Conservation (phyloP, 2,797 vertebrate species). For the Pterois miles region DNA sequence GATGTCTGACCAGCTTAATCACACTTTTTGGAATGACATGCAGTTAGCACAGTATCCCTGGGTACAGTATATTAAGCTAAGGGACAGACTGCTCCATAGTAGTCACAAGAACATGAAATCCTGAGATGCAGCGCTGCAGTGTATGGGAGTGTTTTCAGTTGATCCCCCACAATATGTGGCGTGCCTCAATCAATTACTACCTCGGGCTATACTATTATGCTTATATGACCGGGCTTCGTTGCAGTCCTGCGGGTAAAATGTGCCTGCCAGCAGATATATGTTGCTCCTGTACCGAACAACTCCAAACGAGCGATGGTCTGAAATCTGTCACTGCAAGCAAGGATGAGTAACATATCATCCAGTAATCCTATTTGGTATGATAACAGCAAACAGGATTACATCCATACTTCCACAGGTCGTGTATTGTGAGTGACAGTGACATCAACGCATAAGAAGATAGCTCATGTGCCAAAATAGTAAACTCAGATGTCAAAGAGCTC, state of each 20-base stretch:
- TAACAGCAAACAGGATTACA: conserved; percentile 77
- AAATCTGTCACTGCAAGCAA: conserved; percentile 51
- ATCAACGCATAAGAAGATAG: conserved; percentile 33
- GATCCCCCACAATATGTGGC: conserved; percentile 37
- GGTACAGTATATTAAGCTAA: conserved; percentile 47
- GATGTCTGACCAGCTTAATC: conserved; percentile 77
- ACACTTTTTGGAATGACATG: conserved; percentile 68
- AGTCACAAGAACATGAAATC: conserved; percentile 55
- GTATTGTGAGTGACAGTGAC: conserved; percentile 48
- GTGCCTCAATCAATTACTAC: conserved; percentile 48
- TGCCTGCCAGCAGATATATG: conserved; percentile 43
- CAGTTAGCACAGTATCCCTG: conserved; percentile 58
- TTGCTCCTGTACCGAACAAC: conserved; percentile 23
- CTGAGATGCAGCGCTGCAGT: conserved; percentile 10
- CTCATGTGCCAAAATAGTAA: conserved; percentile 24
- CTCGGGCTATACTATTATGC: conserved; percentile 46
- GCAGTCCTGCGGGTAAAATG: conserved; percentile 19
- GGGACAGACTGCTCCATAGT: conserved; percentile 53
- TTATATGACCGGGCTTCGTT: conserved; percentile 15
- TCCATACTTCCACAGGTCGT: conserved; percentile 52
- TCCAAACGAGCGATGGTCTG: conserved; percentile 43
- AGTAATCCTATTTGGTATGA: conserved; percentile 76
- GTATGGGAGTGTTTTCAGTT: conserved; percentile 35
- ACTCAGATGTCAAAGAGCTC: conserved; percentile 37
- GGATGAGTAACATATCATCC: conserved; percentile 64